These are phyloP conservation scores for Athalia circularis DNA, from an alignment of 2,888 invertebrate species.

Conservation along the genomic window DNA sequence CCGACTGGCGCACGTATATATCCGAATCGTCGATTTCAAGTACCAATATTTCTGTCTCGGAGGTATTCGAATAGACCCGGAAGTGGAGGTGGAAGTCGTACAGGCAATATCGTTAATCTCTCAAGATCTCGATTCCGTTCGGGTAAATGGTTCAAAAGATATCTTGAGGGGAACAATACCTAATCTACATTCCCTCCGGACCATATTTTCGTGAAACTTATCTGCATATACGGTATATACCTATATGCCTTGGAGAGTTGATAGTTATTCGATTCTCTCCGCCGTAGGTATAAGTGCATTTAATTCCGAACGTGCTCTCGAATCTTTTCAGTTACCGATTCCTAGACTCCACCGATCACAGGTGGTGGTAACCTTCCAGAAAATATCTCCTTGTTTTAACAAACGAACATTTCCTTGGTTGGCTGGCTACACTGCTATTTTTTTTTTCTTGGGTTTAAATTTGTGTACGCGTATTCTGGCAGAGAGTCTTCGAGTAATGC, in stretches of 20 bases:
- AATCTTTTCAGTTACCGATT: slow-evolving; percentile 9
- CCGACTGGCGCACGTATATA: background rate
- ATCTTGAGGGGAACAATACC: background rate
- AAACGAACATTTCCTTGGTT: slow-evolving; percentile 61
- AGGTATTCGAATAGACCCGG: slow-evolving; percentile 28
- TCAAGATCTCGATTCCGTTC: slow-evolving; percentile 10
- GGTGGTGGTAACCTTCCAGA: slow-evolving; percentile 49
- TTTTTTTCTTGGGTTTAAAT: too few relatives aligned
- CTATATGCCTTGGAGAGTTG: background rate
- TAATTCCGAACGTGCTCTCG: slow-evolving; percentile 16
- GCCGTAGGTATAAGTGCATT: background rate
- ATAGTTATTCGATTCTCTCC: slow-evolving; percentile 18
- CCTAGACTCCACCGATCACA: background rate
- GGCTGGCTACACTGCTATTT: slow-evolving; percentile 41
- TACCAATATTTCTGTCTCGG: slow-evolving; percentile 12
- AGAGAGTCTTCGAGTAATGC: slow-evolving; percentile 50
- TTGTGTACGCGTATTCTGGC: slow-evolving; percentile 14
- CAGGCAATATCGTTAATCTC: slow-evolving; percentile 34
- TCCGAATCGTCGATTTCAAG: slow-evolving; percentile 26
- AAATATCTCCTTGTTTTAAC: slow-evolving; percentile 56
- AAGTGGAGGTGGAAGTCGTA: background rate
- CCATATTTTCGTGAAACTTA: background rate
- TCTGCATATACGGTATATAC: background rate
- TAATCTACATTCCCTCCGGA: slow-evolving; percentile 14
- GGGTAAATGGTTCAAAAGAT: slow-evolving; percentile 24